A percentile compares a stretch with the other conserved stretches of the same genome.
These are phyloP conservation scores for Temnothorax longispinosus DNA, from an alignment of 1,140 invertebrate genomes.

Conservation along the genomic window DNA sequence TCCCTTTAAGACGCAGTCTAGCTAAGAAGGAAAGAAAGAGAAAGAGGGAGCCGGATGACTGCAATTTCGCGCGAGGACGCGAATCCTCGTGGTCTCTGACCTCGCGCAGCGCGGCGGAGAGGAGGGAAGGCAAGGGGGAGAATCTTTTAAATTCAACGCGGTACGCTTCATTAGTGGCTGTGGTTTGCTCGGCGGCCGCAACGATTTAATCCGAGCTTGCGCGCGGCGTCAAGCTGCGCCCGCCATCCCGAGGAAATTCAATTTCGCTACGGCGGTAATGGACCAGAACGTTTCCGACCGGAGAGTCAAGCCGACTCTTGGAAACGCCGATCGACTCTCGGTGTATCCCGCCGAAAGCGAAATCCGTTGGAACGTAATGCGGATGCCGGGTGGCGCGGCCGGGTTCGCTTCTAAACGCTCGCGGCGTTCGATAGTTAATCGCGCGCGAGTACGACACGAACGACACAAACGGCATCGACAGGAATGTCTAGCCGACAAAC, in stretches of 20 bases:
- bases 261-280: slow-evolving; percentile 74
- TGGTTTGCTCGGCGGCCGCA: slow-evolving; percentile 69
- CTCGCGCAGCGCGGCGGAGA: neutral
- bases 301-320: slow-evolving; percentile 22
- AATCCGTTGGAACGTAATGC: slow-evolving; percentile 45
- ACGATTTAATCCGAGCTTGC: slow-evolving; percentile 76
- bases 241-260: slow-evolving; percentile 70
- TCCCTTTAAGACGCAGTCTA: neutral
- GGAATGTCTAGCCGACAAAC: neutral
- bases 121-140: neutral
- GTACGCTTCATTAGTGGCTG: slow-evolving; percentile 73
- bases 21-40: neutral
- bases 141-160: slow-evolving; percentile 72
- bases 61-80: slow-evolving; percentile 37
- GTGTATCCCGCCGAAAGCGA: neutral
- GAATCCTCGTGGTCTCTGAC: slow-evolving; percentile 31
- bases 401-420: slow-evolving; percentile 11
- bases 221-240: slow-evolving; percentile 58
- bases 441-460: slow-evolving; percentile 6
- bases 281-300: slow-evolving; percentile 65
- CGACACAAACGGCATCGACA: slow-evolving; percentile 15
- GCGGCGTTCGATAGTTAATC: neutral
- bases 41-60: slow-evolving; percentile 33
- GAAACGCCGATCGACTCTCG: slow-evolving; percentile 55
- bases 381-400: neutral